A percentile compares a stretch with the other conserved stretches of the same genome.
Evolutionary conservation across 1,140 invertebrate species (phyloP).

Genomic region (Lordiphosa mommai): DNA sequence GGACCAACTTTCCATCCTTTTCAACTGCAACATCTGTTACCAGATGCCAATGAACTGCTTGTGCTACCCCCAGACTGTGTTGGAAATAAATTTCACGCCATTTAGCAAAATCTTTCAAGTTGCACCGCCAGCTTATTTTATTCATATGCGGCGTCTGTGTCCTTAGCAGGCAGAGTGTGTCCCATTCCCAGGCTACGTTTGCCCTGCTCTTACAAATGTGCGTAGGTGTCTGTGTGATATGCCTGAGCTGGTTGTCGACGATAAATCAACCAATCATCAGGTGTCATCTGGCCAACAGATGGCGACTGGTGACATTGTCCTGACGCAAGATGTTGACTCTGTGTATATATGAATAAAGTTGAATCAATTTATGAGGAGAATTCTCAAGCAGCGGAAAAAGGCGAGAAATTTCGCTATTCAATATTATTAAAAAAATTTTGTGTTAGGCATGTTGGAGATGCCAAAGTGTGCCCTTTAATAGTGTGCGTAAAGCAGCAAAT

Average conservation of each 20-base stretch:
- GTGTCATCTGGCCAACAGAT: constrained; percentile 5
- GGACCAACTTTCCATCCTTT: constrained; percentile 19
- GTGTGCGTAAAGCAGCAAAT: no score
- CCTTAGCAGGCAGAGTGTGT: constrained; percentile 11
- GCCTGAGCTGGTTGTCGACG: constrained; percentile 18
- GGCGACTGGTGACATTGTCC: no score
- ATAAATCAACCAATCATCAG: constrained; percentile 73
- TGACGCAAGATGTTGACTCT: neutral
- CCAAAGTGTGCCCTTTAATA: no score
- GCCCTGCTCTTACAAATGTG: constrained; percentile 14
- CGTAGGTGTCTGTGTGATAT: constrained; percentile 42
- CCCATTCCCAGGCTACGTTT: no score
- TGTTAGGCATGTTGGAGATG: no score
- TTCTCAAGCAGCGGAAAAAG: no score
- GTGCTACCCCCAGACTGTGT: constrained; percentile 29
- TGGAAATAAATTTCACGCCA: constrained; percentile 68
- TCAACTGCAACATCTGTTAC: constrained; percentile 50
- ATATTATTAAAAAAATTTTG: no score
- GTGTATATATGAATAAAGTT: neutral
- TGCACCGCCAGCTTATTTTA: constrained; percentile 24
- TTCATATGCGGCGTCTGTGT: constrained; percentile 13
- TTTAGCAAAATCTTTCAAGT: constrained; percentile 55
- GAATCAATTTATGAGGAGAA: no score
- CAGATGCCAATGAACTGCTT: constrained; percentile 63
- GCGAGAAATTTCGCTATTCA: no score